A percentile compares a stretch with the other conserved stretches of the same genome.
Evolutionary conservation across 2,113 vertebrate species (phyloP).

Genomic region (Toxotes chatareus): DNA sequence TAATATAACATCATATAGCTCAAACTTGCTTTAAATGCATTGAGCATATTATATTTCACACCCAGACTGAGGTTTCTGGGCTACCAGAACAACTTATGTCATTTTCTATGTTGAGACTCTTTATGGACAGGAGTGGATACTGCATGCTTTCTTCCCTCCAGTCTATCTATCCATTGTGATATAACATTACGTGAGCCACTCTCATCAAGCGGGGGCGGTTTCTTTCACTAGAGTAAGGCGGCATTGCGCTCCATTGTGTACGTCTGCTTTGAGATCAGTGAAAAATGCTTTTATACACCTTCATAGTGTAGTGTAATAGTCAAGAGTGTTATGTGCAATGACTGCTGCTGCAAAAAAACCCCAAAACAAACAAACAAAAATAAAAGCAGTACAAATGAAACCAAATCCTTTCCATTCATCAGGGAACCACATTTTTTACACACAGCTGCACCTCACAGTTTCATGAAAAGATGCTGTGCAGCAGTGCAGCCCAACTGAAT

Average conservation of each 20-base stretch:
- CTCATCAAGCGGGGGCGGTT: conserved; percentile 40
- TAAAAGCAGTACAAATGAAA: background rate
- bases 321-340: background rate
- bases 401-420: conserved; percentile 14
- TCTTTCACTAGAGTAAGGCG: conserved; percentile 39
- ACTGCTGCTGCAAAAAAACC: conserved; percentile 1
- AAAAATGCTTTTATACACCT: background rate
- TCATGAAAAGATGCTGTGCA: conserved; percentile 35
- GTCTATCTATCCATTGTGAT: conserved; percentile 27
- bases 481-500: conserved; percentile 51
- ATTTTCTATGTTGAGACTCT: conserved; percentile 2
- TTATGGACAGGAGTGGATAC: background rate
- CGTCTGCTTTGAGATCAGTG: conserved; percentile 33
- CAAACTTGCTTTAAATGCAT: background rate
- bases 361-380: too few species aligned
- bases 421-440: conserved; percentile 28
- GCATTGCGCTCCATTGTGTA: conserved; percentile 22
- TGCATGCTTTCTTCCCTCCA: conserved; percentile 32
- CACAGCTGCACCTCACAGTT: conserved; percentile 21
- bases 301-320: background rate
- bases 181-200: conserved; percentile 37
- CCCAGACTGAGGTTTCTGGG: conserved; percentile 36
- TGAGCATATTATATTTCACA: background rate
- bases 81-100: conserved; percentile 44
- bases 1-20: background rate